phyloP scores from a whole-genome alignment of 2,888 invertebrate species.

The Aleiodes testaceus region DNA sequence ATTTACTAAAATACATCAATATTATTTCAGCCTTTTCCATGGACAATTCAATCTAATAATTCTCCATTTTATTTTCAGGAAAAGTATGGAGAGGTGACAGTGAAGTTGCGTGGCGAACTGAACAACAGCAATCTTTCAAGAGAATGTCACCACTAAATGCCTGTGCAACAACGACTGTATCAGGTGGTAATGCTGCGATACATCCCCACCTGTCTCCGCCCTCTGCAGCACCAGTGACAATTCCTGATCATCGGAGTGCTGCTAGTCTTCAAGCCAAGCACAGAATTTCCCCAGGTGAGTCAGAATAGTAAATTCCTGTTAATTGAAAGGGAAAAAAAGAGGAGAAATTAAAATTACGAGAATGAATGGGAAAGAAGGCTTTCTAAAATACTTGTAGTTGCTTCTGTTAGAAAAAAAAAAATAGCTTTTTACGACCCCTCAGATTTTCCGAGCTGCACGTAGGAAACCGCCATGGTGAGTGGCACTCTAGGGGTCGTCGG shows the following conservation, averaged over 20 bases:
- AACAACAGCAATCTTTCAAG: conserved; percentile 60
- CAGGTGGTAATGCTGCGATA: conserved; percentile 50
- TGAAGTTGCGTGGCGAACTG: conserved; percentile 69
- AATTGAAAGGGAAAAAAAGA: neutral
- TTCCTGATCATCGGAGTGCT: conserved; percentile 68
- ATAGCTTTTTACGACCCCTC: conserved; percentile 45
- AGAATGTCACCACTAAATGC: conserved; percentile 62
- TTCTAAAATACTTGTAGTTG: conserved; percentile 10
- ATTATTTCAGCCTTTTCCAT: conserved; percentile 16
- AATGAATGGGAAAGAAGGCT: conserved; percentile 17
- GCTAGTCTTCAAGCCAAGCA: conserved; percentile 66
- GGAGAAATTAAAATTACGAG: conserved; percentile 5
- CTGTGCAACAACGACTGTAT: conserved; percentile 57
- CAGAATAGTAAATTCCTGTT: neutral
- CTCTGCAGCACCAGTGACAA: conserved; percentile 64
- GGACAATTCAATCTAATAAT: neutral
- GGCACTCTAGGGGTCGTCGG: conserved; percentile 47
- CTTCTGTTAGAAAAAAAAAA: conserved; percentile 28
- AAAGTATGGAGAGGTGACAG: conserved; percentile 70
- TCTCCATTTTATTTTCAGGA: conserved; percentile 55
- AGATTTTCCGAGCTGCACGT: conserved; percentile 54
- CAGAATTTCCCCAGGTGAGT: conserved; percentile 68
- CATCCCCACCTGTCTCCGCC: conserved; percentile 70
- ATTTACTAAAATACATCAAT: conserved; percentile 40
- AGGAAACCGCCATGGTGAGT: conserved; percentile 52